Evolutionary conservation across 2,113 vertebrate species (phyloP).

Genomic region (Gasterosteus nipponicus): DNA sequence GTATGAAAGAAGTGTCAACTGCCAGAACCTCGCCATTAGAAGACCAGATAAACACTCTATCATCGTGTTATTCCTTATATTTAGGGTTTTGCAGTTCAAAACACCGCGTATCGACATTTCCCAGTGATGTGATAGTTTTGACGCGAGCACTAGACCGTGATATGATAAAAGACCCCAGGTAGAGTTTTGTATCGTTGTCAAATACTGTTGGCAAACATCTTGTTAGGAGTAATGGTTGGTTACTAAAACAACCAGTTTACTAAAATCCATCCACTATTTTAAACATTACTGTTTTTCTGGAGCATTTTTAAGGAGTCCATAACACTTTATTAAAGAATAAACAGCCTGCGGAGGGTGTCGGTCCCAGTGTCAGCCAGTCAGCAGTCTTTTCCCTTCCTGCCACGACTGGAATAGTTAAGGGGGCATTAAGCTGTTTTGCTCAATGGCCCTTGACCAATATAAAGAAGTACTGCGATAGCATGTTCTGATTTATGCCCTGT

Average conservation of each 20-base stretch:
- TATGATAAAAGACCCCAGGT: background rate
- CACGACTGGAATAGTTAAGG: slow-evolving; percentile 75
- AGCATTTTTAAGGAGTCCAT: slow-evolving; percentile 14
- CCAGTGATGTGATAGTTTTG: slow-evolving; percentile 6
- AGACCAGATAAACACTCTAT: slow-evolving; percentile 31
- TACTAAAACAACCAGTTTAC: background rate
- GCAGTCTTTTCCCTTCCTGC: slow-evolving; percentile 68
- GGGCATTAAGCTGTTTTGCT: slow-evolving; percentile 80
- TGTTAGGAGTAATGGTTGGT: background rate
- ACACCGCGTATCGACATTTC: background rate
- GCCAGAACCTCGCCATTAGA: slow-evolving; percentile 50
- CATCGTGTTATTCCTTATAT: background rate
- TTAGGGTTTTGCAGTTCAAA: slow-evolving; percentile 17
- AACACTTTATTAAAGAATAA: slow-evolving; percentile 44
- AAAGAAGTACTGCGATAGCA: slow-evolving; percentile 78
- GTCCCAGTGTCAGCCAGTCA: slow-evolving; percentile 64
- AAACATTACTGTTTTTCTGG: background rate
- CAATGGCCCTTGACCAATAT: slow-evolving; percentile 83
- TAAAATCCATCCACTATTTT: background rate
- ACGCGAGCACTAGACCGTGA: background rate
- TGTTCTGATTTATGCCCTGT: slow-evolving; percentile 79
- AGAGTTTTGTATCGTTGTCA: background rate
- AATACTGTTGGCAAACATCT: background rate
- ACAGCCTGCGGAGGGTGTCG: slow-evolving; percentile 44
- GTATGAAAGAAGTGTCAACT: slow-evolving; percentile 52